Evolutionary conservation across 2,113 vertebrate genomes (phyloP).

Genomic region (Raja brachyura): DNA sequence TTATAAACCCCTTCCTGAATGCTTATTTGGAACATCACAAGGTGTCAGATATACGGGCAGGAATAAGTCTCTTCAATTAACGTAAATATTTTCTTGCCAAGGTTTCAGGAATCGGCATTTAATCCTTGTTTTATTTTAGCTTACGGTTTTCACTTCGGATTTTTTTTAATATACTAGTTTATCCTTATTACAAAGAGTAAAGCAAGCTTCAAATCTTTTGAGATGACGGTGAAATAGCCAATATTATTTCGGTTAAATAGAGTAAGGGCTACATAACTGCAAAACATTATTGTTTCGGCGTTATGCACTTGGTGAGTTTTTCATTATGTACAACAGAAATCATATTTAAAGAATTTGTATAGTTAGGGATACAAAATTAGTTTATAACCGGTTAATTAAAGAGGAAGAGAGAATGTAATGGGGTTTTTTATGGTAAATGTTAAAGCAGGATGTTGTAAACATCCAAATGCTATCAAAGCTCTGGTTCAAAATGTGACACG

Average conservation of each 20-base stretch:
- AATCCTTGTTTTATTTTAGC: neutral
- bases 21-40: neutral
- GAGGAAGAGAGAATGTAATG: neutral
- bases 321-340: neutral
- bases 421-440: neutral
- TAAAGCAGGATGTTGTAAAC: too few species aligned
- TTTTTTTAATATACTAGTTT: neutral
- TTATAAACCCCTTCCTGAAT: neutral
- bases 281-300: neutral
- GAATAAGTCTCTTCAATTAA: neutral
- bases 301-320: neutral
- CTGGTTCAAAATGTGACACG: neutral
- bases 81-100: too few species aligned
- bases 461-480: neutral
- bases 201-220: neutral
- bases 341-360: neutral
- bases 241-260: neutral
- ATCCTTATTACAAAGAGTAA: neutral
- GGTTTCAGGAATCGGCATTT: neutral
- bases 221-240: neutral
- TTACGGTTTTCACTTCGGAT: neutral
- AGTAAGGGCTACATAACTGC: neutral
- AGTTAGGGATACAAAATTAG: neutral
- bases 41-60: neutral
- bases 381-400: neutral